Evolutionary conservation across 2,113 vertebrate genomes (phyloP).

Genomic region (Archocentrus centrarchus): DNA sequence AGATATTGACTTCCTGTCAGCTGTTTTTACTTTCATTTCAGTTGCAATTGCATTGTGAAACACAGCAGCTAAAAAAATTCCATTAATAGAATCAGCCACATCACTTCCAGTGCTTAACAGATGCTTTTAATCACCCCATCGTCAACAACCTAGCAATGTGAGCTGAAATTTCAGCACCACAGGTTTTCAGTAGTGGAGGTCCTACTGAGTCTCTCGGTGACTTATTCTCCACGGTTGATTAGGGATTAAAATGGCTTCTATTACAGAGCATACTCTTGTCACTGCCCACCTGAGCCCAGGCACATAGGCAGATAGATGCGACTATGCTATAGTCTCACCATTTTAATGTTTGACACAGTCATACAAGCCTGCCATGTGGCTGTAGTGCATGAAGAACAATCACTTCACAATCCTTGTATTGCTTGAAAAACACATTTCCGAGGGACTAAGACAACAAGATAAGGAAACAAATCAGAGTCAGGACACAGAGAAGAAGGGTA

Average conservation of each 20-base stretch:
- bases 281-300: constrained; percentile 50
- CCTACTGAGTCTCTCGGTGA: constrained; percentile 32
- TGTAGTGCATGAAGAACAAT: neutral
- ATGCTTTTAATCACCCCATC: constrained; percentile 20
- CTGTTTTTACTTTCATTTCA: neutral
- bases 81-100: neutral
- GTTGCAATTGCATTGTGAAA: neutral
- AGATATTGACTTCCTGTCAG: neutral
- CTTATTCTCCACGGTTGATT: constrained; percentile 37
- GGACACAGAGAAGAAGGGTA: neutral
- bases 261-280: constrained; percentile 16
- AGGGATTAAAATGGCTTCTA: constrained; percentile 49
- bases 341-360: neutral
- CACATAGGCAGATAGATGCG: constrained; percentile 8
- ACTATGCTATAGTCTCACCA: neutral
- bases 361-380: neutral
- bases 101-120: neutral
- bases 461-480: neutral
- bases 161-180: constrained; percentile 31
- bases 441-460: neutral
- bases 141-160: constrained; percentile 9
- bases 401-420: neutral
- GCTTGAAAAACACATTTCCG: neutral
- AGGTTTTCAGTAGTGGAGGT: constrained; percentile 26
- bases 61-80: neutral